Evolutionary conservation across 53 echinoderm and acorn worm genomes (phyloP).

Genomic region (Henricia sp.): DNA sequence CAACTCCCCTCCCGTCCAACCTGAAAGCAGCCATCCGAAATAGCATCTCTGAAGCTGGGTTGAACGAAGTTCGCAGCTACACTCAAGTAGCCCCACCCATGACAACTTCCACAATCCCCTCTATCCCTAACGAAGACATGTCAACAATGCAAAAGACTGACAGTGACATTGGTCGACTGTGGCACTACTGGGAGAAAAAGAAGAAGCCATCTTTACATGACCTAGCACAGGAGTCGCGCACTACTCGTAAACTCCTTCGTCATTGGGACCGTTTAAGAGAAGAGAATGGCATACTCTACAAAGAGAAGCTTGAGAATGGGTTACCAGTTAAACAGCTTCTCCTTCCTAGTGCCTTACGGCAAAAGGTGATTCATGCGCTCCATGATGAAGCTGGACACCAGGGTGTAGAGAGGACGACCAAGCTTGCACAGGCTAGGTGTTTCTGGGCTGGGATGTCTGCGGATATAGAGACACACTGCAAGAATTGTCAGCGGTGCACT

Average conservation of each 20-base stretch:
- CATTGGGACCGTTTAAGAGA: not conserved
- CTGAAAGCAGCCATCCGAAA: not conserved
- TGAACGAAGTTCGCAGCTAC: not conserved
- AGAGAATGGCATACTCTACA: not conserved
- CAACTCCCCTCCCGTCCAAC: not conserved
- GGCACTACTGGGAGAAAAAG: not conserved
- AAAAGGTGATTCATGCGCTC: slow-evolving; percentile 2
- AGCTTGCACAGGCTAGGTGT: slow-evolving; percentile 9
- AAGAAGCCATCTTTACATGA: no score
- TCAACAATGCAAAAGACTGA: not conserved
- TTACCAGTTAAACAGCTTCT: slow-evolving; percentile 26
- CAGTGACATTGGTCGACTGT: not conserved
- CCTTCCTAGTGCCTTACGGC: slow-evolving; percentile 6
- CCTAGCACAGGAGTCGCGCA: no score
- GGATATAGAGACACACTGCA: slow-evolving; percentile 25
- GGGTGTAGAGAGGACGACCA: slow-evolving; percentile 24
- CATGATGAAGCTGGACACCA: slow-evolving; percentile 61
- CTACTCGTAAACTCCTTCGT: not conserved
- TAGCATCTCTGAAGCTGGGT: not conserved
- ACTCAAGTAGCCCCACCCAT: not conserved
- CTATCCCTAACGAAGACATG: not conserved
- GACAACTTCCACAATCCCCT: not conserved
- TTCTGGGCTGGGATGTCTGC: slow-evolving; percentile 43
- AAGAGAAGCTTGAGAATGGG: not conserved
- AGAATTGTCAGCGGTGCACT: slow-evolving; percentile 11